These are phyloP conservation scores for Pipistrellus kuhlii DNA, from an alignment of 2,797 vertebrate species.

Conservation along the genomic window DNA sequence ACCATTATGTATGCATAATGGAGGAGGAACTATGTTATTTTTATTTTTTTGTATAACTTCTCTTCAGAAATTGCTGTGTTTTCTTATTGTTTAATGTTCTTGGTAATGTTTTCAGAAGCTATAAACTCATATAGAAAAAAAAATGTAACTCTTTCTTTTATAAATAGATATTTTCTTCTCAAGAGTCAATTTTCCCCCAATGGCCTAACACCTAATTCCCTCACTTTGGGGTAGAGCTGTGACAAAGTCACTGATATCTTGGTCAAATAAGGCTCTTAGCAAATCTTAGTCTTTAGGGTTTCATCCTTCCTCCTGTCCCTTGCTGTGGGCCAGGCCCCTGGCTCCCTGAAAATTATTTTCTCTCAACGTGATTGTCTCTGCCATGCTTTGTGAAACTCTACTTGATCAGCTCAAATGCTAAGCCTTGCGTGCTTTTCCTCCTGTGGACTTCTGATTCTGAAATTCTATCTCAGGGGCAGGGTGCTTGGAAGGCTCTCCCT, in stretches of 20 bases:
- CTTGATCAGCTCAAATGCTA: neutral
- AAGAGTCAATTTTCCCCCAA: neutral
- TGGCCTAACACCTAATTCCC: neutral
- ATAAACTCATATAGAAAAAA: neutral
- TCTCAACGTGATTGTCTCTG: neutral
- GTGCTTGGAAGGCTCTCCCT: neutral
- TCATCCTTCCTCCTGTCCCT: neutral
- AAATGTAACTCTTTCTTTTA: neutral
- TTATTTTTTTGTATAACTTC: conserved; percentile 35
- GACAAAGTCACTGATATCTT: conserved; percentile 31
- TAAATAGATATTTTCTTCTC: neutral
- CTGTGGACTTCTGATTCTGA: neutral
- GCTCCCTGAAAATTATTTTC: neutral
- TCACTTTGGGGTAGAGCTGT: neutral
- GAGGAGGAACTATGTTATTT: neutral
- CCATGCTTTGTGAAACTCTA: neutral
- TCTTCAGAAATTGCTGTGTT: conserved; percentile 20
- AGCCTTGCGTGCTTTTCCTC: neutral
- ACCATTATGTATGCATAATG: neutral
- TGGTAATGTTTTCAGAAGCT: conserved; percentile 4
- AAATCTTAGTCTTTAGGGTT: neutral
- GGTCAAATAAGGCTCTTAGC: neutral
- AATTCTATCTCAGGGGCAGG: neutral
- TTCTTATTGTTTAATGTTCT: conserved; percentile 36
- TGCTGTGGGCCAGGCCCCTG: neutral